A percentile compares a stretch with the other conserved stretches of the same genome.
phyloP scores from a whole-genome alignment of 2,888 invertebrate species.

The Siphlonurus alternatus region DNA sequence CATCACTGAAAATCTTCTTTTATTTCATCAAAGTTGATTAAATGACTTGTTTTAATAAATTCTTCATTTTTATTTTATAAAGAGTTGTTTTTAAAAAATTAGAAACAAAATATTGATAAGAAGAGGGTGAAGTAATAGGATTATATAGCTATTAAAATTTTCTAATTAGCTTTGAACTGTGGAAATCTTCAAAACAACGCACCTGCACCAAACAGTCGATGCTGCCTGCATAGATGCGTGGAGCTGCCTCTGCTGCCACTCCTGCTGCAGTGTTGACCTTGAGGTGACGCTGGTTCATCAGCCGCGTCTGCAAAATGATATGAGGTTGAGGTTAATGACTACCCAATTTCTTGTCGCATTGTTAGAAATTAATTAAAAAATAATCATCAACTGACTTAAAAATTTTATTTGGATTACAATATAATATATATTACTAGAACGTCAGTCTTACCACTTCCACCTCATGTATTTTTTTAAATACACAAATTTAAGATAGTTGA shows the following conservation, averaged over 20 bases:
- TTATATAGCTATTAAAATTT: too few relatives aligned
- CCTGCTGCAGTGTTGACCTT: constrained; percentile 26
- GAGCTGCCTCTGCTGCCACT: constrained; percentile 15
- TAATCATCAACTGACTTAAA: too few relatives aligned
- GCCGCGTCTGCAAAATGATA: constrained; percentile 51
- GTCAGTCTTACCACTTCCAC: too few relatives aligned
- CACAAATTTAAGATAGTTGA: too few relatives aligned
- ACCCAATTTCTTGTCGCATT: neutral
- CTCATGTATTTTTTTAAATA: too few relatives aligned
- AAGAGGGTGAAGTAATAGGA: too few relatives aligned
- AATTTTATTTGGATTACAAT: too few relatives aligned
- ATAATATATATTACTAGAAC: too few relatives aligned
- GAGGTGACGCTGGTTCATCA: constrained; percentile 76
- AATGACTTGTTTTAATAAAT: neutral
- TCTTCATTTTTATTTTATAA: neutral
- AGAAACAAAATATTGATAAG: neutral
- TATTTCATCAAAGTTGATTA: neutral
- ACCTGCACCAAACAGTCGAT: constrained; percentile 67
- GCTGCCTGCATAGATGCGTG: constrained; percentile 60
- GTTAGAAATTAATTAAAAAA: too few relatives aligned
- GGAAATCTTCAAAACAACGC: too few relatives aligned
- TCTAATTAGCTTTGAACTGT: too few relatives aligned
- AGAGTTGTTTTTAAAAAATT: neutral
- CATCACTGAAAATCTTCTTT: neutral
- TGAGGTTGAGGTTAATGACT: neutral